Base-by-base conservation (phyloP, 2,888 invertebrate genomes). In the Lepidocyrtoides sp. region DNA sequence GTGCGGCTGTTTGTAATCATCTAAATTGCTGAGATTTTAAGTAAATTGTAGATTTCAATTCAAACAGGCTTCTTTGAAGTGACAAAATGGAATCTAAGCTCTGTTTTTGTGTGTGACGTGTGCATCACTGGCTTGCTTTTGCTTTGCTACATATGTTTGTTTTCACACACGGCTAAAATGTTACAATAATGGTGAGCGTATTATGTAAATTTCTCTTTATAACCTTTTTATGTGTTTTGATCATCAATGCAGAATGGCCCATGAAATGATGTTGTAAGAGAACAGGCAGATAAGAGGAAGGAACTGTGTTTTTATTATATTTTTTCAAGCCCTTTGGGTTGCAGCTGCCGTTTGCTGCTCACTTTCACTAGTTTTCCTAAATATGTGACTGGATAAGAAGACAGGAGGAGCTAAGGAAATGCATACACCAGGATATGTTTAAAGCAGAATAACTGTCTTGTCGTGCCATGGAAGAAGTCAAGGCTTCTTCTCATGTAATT, bases 21-120 rank as follows among this genome's bases (percentile, higher is more conserved):
- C 83, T 51, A 89, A 84, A 89, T 89, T 89, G 89, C 89, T 36
- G 84, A 89, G 89, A 89, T 89, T 89, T 89, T 84, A 89, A 89
- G 83, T 63, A 89, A 83, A 89, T 84, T 84, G 84, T 77, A 84
- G 63, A 77, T 89, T 89, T 89, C 83, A 89, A 84, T 89, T 89
- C 81, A 51, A 54, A 20, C 77, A 81, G 81, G 51, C 0, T 75
- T 54, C 63, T 89, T 77, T 83, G 63, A 84, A 84, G 83, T 84
- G 89, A 83, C 89, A 89, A 89, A 36, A 89, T 89, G 79, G 57
- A 51, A 54, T n/a, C 83, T 83, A 69, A 72, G 36, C 72, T 4
- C 36, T 36, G 36, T 36, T 36, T 36, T 36, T 36, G 41, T 81
- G 41, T 54, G 41, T 26, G n/a, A 36, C 57, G 48, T 75, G 75